Evolutionary conservation across 35 echinoderm and acorn worm species (phyloP), one percentile per base, ranked within the genome.

Genomic region (Apostichopus japonicus): DNA sequence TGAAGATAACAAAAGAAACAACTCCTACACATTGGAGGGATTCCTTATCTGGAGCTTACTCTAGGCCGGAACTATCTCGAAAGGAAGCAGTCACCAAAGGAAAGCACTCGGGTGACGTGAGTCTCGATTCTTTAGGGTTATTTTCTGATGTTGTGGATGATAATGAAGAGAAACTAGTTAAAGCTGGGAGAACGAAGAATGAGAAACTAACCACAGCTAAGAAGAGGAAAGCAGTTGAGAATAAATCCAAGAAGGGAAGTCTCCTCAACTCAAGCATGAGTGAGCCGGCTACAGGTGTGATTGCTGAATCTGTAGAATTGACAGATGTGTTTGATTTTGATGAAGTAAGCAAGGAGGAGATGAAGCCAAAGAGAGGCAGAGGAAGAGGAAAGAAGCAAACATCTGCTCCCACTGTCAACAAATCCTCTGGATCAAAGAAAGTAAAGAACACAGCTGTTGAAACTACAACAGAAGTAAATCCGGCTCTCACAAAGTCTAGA

Each of bases 161-260:
- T 27, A 19, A 86, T 5, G 53, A 73, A 78, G 54, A 88, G 54
- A 57, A 86, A 75, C 1, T n/a, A 13, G 54, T 70, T 51, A 17
- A 71, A 72, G 70, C 78, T 51, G n/a, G 79, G 19, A 62, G 70
- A 83, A 71, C 79, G 72, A 93, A 78, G 54, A 73, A 80, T 16
- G 88, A 92, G 14, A 16, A 72, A 11, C 2, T 55, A 76, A 63
- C 87, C 55, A 76, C 91, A 65, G 91, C 53, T 10, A 86, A 92
- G 80, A 94, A 90, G 59, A 86, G 80, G 24, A 79, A 83, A 83
- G n/a, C 44, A 24, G 65, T 86, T 2, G 21, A 75, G 23, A 24
- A 79, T 44, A 92, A 94, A 90, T 15, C 77, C 14, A 94, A 90
- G 61, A 90, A 79, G 7, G 93, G 77, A 67, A 89, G 63, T 89